A percentile compares a stretch with the other conserved stretches of the same genome.
These are phyloP conservation scores for Noturus placidus DNA, from an alignment of 2,113 vertebrate genomes.

Conservation along the genomic window DNA sequence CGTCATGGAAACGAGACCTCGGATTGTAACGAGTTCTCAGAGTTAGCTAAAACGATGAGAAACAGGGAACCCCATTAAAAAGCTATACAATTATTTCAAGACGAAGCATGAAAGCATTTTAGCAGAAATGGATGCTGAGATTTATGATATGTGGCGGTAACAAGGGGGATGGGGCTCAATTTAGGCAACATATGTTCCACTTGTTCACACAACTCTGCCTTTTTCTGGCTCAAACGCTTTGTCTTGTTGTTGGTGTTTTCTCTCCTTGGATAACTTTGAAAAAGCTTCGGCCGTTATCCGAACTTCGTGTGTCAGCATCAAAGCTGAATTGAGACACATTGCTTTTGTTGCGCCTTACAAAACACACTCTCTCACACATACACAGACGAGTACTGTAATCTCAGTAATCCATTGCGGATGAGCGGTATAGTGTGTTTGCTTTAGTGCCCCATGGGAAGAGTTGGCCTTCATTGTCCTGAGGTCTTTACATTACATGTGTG, in stretches of 20 bases:
- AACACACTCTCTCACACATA: slow-evolving; percentile 11
- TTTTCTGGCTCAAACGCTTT: not conserved
- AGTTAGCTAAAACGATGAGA: slow-evolving; percentile 27
- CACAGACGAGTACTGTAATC: not conserved
- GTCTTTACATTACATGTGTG: slow-evolving; percentile 32
- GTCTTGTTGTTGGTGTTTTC: not conserved
- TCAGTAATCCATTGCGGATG: slow-evolving; percentile 37
- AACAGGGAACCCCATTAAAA: slow-evolving; percentile 20
- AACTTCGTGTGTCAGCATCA: not conserved
- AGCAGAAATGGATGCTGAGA: not conserved
- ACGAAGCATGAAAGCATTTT: not conserved
- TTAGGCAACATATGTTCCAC: not conserved
- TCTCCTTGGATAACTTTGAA: not conserved
- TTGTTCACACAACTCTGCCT: not conserved
- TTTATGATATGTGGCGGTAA: not conserved
- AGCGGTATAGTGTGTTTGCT: slow-evolving; percentile 38
- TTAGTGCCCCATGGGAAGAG: slow-evolving; percentile 35
- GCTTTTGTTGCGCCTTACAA: not conserved
- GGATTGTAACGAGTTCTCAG: slow-evolving; percentile 26
- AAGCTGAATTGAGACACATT: slow-evolving; percentile 2
- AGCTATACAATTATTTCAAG: not conserved
- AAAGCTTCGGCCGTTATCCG: slow-evolving; percentile 1
- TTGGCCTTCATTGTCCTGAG: slow-evolving; percentile 36
- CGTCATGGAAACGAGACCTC: slow-evolving; percentile 27
- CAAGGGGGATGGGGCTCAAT: not conserved